Percentiles rank a stretch among this genome's conserved stretches.
phyloP scores from a whole-genome alignment of 2,113 vertebrate genomes.

The Dinomys branickii region DNA sequence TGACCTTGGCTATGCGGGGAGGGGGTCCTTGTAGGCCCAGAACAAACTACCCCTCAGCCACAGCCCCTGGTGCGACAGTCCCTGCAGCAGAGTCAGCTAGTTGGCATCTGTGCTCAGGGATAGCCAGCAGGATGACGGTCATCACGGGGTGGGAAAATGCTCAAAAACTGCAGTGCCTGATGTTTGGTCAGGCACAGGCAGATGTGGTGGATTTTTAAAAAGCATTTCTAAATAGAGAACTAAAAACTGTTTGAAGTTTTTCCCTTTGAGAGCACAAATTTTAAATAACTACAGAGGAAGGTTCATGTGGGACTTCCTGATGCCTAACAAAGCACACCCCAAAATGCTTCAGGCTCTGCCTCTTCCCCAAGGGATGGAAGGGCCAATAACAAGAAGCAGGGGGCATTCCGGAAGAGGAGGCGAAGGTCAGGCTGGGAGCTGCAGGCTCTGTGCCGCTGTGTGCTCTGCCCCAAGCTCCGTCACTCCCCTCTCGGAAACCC shows the following conservation, averaged over 20 bases:
- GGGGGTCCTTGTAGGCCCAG: not conserved
- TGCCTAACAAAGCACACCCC: not conserved
- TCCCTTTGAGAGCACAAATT: not conserved
- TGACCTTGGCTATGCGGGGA: not conserved
- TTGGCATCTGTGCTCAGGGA: fast-evolving
- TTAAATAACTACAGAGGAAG: not conserved
- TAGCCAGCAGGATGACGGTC: not conserved
- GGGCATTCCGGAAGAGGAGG: fast-evolving
- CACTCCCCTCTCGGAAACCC: not conserved
- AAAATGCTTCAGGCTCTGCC: not conserved
- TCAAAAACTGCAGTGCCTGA: fast-evolving
- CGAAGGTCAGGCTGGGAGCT: not conserved
- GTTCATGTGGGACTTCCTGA: not conserved
- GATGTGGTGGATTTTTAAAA: not conserved
- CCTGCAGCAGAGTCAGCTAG: too few relatives aligned
- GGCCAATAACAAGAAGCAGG: fast-evolving
- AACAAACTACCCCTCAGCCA: not conserved
- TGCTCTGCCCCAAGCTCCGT: not conserved
- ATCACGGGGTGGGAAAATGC: not conserved
- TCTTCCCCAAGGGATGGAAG: not conserved
- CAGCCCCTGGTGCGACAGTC: not conserved
- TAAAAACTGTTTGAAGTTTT: not conserved
- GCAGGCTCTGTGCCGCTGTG: not conserved
- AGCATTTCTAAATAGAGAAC: not conserved
- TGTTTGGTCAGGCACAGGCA: not conserved